Evolutionary conservation across 2,797 vertebrate species (phyloP).

Genomic region (Octomys mimax): DNA sequence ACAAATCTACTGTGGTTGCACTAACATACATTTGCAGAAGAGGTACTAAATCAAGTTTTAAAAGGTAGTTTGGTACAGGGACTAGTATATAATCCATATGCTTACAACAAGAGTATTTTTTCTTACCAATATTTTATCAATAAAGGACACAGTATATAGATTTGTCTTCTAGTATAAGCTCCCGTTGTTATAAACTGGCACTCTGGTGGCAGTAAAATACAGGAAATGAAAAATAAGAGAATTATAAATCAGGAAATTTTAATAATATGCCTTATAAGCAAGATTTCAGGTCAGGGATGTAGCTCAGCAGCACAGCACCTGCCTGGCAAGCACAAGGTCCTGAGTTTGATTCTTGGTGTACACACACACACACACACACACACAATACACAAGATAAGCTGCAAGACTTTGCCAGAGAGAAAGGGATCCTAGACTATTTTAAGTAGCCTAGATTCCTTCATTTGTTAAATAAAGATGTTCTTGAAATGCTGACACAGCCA

Average conservation of each 20-base stretch:
- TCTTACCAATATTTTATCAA: constrained; percentile 28
- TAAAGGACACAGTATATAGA: background rate
- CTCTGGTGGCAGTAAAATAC: background rate
- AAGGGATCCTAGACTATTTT: background rate
- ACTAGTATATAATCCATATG: background rate
- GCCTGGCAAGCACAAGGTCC: too few relatives aligned
- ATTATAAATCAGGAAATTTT: background rate
- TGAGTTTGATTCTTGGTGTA: too few relatives aligned
- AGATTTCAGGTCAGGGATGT: background rate
- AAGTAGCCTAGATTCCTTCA: background rate
- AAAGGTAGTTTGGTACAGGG: background rate
- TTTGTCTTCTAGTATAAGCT: background rate
- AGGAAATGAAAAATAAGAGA: background rate
- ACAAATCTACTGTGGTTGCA: background rate
- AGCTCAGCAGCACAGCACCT: too few relatives aligned
- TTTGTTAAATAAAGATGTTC: background rate
- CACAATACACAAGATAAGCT: too few relatives aligned
- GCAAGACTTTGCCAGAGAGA: background rate
- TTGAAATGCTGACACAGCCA: constrained; percentile 24
- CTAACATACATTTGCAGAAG: background rate
- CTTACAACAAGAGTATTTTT: background rate
- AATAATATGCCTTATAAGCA: background rate
- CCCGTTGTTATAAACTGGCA: background rate
- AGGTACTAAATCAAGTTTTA: background rate
- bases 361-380: too few relatives aligned